Conservation (phyloP, 2,797 vertebrate genomes). For the Falco naumanni region DNA sequence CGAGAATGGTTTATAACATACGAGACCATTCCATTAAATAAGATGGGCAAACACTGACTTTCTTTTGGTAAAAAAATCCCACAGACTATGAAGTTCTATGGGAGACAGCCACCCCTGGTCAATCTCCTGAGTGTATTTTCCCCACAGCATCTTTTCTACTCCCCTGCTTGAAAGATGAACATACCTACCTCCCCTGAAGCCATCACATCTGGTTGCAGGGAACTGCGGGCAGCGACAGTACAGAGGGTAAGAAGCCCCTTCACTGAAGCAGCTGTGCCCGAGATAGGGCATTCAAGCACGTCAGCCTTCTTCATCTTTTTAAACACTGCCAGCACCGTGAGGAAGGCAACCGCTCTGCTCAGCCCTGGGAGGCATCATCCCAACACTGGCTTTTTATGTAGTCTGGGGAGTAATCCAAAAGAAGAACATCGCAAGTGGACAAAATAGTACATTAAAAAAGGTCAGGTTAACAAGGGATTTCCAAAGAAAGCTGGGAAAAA, state of each 20-base stretch:
- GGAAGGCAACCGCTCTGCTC: neutral
- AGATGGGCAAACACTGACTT: neutral
- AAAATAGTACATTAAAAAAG: neutral
- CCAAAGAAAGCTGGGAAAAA: neutral
- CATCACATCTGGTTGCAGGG: neutral
- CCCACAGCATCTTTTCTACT: neutral
- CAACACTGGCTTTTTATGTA: accelerated
- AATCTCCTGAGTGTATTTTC: neutral
- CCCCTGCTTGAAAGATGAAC: neutral
- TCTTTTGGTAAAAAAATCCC: accelerated
- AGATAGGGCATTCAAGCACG: neutral
- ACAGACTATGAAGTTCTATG: neutral
- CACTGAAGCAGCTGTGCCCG: neutral
- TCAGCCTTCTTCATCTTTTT: neutral
- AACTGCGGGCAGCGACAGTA: neutral
- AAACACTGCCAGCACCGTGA: neutral
- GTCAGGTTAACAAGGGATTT: neutral
- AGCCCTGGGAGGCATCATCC: neutral
- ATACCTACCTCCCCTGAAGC: neutral
- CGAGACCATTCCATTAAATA: neutral
- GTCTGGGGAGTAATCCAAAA: neutral
- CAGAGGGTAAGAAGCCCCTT: neutral
- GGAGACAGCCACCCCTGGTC: neutral
- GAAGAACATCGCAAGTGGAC: neutral
- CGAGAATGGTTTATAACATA: neutral